Conservation (phyloP, 2,113 vertebrate species). For the Oreochromis niloticus region DNA sequence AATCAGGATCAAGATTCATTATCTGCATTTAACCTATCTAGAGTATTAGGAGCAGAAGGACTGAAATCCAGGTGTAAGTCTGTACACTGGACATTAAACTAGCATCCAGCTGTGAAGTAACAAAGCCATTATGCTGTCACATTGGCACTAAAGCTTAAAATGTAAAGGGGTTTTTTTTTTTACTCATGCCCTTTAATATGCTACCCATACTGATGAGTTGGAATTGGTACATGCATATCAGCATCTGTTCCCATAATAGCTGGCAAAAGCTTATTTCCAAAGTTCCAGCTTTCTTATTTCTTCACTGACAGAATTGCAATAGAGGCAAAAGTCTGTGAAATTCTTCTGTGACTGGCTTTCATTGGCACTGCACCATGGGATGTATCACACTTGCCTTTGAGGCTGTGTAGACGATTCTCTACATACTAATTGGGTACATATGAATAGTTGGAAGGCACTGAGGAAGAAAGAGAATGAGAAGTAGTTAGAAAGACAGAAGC, state of each 20-base stretch:
- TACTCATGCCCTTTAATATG: not conserved
- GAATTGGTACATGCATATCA: not conserved
- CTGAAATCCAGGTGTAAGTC: accelerated
- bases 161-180: accelerated
- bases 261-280: not conserved
- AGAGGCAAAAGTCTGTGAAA: not conserved
- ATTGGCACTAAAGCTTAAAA: not conserved
- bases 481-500: not conserved
- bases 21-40: not conserved
- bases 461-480: not conserved
- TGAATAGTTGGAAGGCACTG: not conserved
- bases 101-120: not conserved
- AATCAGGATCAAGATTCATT: not conserved
- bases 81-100: not conserved
- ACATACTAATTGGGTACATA: not conserved
- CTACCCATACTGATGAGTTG: not conserved
- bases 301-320: not conserved
- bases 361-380: not conserved
- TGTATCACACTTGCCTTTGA: not conserved
- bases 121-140: not conserved
- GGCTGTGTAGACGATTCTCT: not conserved
- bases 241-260: not conserved
- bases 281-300: not conserved
- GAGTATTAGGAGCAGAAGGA: accelerated
- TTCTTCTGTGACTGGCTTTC: not conserved